Percentiles rank a stretch among this genome's conserved stretches.
These are phyloP conservation scores for Gryllus longicercus DNA, from an alignment of 2,888 invertebrate genomes.

Conservation along the genomic window DNA sequence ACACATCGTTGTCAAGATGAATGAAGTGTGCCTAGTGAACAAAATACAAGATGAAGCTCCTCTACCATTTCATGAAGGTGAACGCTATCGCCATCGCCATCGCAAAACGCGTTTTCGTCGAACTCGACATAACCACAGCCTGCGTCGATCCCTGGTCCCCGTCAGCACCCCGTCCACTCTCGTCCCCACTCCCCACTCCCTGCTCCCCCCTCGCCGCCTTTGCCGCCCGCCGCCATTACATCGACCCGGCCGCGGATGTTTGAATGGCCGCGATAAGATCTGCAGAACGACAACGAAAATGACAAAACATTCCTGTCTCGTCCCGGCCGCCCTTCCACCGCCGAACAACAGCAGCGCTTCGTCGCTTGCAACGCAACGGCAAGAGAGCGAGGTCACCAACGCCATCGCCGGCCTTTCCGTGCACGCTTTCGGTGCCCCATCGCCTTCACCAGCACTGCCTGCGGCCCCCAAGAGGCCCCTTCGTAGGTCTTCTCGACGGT, in stretches of 20 bases:
- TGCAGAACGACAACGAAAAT: not conserved
- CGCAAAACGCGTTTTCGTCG: too few species aligned
- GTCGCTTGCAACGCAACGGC: not conserved
- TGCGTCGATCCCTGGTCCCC: too few species aligned
- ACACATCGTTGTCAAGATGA: too few species aligned
- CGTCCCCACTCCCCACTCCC: not conserved
- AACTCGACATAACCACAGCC: too few species aligned
- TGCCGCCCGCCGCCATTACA: not conserved
- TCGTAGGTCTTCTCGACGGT: not conserved
- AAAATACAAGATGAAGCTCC: too few species aligned
- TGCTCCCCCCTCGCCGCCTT: not conserved
- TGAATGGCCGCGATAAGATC: not conserved
- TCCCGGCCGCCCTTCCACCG: not conserved
- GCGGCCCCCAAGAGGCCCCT: not conserved
- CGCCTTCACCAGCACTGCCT: not conserved
- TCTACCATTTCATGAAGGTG: too few species aligned
- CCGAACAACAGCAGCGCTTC: not conserved
- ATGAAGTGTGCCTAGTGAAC: too few species aligned
- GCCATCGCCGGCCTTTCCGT: too few species aligned
- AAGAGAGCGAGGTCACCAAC: too few species aligned
- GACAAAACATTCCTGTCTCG: not conserved
- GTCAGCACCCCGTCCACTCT: too few species aligned
- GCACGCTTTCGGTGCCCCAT: too few species aligned
- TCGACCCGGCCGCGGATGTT: not conserved
- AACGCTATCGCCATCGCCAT: too few species aligned